Conservation (phyloP, 2,888 invertebrate species). For the Crocallis elinguaria region DNA sequence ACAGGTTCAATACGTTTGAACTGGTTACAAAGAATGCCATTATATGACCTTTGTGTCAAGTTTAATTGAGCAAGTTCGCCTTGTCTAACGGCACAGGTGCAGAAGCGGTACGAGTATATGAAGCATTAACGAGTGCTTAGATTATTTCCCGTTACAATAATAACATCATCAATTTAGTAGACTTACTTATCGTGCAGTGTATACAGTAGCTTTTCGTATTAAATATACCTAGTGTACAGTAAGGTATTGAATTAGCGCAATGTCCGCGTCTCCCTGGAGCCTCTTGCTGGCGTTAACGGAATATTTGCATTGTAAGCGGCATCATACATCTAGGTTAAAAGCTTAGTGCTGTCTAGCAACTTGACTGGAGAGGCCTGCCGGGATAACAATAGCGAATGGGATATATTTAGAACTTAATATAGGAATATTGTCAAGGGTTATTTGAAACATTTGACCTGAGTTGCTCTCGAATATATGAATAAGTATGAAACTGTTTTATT, state of each 20-base stretch:
- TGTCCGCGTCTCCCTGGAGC: conserved; percentile 47
- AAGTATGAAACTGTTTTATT: too few species aligned
- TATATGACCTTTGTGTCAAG: conserved; percentile 28
- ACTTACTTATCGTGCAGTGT: conserved; percentile 30
- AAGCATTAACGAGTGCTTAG: conserved; percentile 31
- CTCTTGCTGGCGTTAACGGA: conserved; percentile 55
- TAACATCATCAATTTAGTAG: conserved; percentile 36
- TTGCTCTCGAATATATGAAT: too few species aligned
- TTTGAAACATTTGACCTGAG: too few species aligned
- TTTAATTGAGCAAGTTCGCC: conserved; percentile 34
- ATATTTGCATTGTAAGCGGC: conserved; percentile 60
- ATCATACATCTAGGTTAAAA: conserved; percentile 68
- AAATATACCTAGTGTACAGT: conserved; percentile 6
- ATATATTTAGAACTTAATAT: conserved; percentile 17
- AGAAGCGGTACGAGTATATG: conserved; percentile 25
- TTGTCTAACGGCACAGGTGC: conserved; percentile 34
- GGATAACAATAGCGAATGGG: conserved; percentile 40
- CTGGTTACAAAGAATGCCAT: conserved; percentile 22
- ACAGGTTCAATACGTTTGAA: conserved; percentile 17
- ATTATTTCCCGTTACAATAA: conserved; percentile 42
- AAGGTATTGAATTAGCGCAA: conserved; percentile 39
- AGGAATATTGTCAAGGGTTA: conserved; percentile 12
- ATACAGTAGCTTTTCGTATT: conserved; percentile 16
- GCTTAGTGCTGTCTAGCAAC: conserved; percentile 63
- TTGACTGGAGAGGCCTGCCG: conserved; percentile 36